Conservation (phyloP, 1,140 invertebrate species). For the Trinorchestia longiramus region DNA sequence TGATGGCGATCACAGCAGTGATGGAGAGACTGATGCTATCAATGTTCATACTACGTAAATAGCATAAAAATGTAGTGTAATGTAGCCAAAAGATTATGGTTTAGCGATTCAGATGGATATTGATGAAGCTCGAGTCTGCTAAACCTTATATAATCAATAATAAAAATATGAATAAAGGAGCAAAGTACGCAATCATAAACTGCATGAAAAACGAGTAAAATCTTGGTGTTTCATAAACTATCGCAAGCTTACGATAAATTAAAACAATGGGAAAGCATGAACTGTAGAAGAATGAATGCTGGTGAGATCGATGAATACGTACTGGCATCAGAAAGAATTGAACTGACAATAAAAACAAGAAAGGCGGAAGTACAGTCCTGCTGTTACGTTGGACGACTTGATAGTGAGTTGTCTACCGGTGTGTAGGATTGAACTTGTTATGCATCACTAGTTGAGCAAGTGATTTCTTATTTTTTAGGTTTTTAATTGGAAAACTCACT, state of each 20-base stretch:
- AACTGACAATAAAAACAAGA: background rate
- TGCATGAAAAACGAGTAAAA: background rate
- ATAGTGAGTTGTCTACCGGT: background rate
- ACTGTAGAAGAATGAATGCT: background rate
- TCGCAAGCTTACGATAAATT: background rate
- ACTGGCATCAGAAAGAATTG: background rate
- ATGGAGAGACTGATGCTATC: constrained; percentile 1
- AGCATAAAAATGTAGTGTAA: background rate
- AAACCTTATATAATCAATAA: background rate
- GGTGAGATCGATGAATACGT: background rate
- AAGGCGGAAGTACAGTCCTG: background rate
- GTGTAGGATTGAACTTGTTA: background rate
- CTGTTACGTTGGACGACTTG: background rate
- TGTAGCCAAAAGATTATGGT: background rate
- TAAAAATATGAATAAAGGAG: background rate
- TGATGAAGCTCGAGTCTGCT: background rate
- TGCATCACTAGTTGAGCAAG: background rate
- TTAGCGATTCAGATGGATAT: background rate
- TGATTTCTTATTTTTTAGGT: background rate
- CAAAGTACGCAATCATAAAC: background rate
- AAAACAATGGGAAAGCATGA: background rate
- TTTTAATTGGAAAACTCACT: background rate
- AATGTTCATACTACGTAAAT: background rate
- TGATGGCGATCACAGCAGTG: background rate
- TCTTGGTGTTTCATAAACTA: background rate